These are phyloP conservation scores for Melikaiella ostensackeni DNA, from an alignment of 2,888 invertebrate genomes.

Conservation along the genomic window DNA sequence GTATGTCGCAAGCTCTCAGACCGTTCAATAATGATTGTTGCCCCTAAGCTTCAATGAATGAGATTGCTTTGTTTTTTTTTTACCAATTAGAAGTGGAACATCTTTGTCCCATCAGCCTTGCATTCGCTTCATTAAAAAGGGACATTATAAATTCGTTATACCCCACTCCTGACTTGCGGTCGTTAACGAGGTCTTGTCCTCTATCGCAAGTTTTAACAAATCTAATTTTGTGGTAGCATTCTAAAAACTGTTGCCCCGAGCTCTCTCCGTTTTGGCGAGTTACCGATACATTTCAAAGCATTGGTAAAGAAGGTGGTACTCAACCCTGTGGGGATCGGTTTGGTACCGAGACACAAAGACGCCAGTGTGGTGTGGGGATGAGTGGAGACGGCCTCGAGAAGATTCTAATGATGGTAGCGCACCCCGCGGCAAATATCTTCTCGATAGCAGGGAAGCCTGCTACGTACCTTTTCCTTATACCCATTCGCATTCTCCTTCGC, in stretches of 20 bases:
- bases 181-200: conserved; percentile 31
- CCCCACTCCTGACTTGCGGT: background rate
- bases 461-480: conserved; percentile 29
- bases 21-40: background rate
- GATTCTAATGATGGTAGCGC: conserved; percentile 71
- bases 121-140: conserved; percentile 25
- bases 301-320: conserved; percentile 61
- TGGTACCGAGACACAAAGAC: conserved; percentile 50
- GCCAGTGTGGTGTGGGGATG: conserved; percentile 55
- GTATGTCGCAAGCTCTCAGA: background rate
- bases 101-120: background rate
- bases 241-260: conserved; percentile 25
- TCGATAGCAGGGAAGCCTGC: conserved; percentile 57
- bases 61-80: background rate
- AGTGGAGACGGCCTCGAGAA: conserved; percentile 49
- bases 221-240: conserved; percentile 27
- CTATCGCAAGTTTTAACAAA: conserved; percentile 35
- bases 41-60: background rate
- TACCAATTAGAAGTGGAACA: background rate
- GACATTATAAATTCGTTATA: conserved; percentile 22
- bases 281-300: conserved; percentile 61
- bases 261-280: background rate
- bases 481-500: conserved; percentile 28
- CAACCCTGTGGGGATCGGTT: conserved; percentile 37
- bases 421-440: conserved; percentile 70